A percentile compares a stretch with the other conserved stretches of the same genome.
Conservation (phyloP, 2,797 vertebrate genomes). For the Sebastes vulpes region DNA sequence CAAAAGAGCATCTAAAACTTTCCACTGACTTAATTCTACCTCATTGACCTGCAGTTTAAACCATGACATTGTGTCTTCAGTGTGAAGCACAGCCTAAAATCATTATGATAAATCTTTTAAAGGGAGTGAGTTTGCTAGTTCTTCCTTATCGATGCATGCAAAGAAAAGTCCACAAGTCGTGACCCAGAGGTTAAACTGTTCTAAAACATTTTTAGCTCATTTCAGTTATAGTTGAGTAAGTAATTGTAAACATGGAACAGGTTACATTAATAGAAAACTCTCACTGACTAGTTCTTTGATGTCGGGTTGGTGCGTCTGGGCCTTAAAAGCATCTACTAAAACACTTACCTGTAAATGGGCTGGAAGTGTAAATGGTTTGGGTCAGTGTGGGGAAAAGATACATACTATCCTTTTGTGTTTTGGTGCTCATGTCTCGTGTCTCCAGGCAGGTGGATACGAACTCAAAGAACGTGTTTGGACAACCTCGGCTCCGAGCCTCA, state of each 20-base stretch:
- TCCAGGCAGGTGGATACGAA: slow-evolving; percentile 90
- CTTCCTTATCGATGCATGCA: background rate
- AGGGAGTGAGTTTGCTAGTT: background rate
- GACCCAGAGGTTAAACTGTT: background rate
- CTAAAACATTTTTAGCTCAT: background rate
- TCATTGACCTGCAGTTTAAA: background rate
- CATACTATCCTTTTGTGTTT: background rate
- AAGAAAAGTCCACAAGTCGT: background rate
- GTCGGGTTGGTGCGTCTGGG: no score
- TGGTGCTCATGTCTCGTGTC: slow-evolving; percentile 13
- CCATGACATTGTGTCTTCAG: background rate
- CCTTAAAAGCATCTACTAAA: background rate
- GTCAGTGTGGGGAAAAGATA: background rate
- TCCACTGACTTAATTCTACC: background rate
- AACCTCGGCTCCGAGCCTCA: slow-evolving; percentile 92
- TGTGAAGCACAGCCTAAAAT: background rate
- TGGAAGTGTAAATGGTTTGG: background rate
- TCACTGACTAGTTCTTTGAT: no score
- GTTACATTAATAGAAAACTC: background rate
- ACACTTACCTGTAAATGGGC: background rate
- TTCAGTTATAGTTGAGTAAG: background rate
- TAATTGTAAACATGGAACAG: background rate
- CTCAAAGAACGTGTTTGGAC: slow-evolving; percentile 94
- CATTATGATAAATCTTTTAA: no score
- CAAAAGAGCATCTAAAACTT: background rate